Base-by-base conservation (phyloP, 2,797 vertebrate genomes). In the Phrynocephalus guinanensis region DNA sequence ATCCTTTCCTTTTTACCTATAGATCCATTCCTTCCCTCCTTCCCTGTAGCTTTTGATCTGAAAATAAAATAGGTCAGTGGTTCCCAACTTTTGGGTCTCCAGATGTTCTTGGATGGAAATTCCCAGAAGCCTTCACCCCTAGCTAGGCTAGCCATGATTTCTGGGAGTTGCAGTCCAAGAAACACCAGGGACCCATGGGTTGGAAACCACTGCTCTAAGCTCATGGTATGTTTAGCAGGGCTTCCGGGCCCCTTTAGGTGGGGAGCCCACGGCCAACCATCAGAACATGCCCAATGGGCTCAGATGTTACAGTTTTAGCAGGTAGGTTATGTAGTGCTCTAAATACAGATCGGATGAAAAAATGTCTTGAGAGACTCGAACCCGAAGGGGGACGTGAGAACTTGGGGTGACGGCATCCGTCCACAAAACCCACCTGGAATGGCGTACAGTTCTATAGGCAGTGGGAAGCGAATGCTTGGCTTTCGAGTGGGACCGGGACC, bases 391-490 rank as follows among this genome's bases (percentile, higher is more conserved):
- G 78, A 90, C 38, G 87, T 87, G 0, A 11, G 44, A 48, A 90
- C 86, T 91, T 24, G 87, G 0, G 22, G 77, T n/a, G 18, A 68
- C 1, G 70, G 63, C 50, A 22, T 18, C 22, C 38, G 16, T 33
- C 84, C 91, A 89, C 78, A 89, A 93, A 82, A 95, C 97, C 91
- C 96, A 99, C 98, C 98, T 98, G 86, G 98, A 98, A 92, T 97
- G 97, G 89, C 97, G 97, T 38, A 97, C 95, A 70, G 97, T 98
- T 94, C 98, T 97, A 95, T 99, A 99, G 90, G 99, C 98, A 89
- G 97, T 99, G 94, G 99, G 98, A 81, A 99, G 98, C 1, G 98
- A 95, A 89, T 98, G 98, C 96, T 98, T 98, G 88, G 94, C 97
- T 96, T 98, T 98, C 67, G 97, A 96, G 94, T 96, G 97, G 2